Conservation (phyloP, 2,797 vertebrate genomes). For the Cuniculus paca region DNA sequence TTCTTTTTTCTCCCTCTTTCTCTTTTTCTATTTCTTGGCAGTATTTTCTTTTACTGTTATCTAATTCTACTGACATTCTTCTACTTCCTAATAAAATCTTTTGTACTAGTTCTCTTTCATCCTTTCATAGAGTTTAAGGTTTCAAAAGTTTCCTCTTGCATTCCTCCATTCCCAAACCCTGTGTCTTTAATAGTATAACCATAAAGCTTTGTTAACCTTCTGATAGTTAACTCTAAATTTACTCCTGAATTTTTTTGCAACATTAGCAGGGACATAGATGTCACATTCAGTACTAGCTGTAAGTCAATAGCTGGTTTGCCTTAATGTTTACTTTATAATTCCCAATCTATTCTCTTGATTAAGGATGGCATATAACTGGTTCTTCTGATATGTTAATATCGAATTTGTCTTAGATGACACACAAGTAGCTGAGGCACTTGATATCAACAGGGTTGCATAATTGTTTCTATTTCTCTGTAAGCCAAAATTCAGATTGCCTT, state of each 20-base stretch:
- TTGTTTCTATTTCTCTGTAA: background rate
- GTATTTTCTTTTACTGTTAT: background rate
- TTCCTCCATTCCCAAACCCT: background rate
- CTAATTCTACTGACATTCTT: background rate
- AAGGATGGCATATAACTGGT: background rate
- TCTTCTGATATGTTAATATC: background rate
- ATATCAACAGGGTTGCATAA: background rate
- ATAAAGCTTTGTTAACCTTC: background rate
- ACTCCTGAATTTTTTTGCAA: background rate
- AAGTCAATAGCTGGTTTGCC: background rate
- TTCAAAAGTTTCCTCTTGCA: background rate
- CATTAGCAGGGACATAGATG: background rate
- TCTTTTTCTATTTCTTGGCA: background rate
- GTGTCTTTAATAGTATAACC: background rate
- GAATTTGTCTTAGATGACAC: background rate
- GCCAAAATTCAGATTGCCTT: background rate
- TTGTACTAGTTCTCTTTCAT: background rate
- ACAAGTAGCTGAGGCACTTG: background rate
- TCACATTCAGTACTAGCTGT: background rate
- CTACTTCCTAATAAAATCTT: background rate
- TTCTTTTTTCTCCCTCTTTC: background rate
- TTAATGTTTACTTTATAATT: background rate
- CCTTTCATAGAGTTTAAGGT: background rate
- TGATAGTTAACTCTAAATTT: background rate
- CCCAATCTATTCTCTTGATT: background rate